Evolutionary conservation across 2,888 invertebrate genomes (phyloP).

Genomic region (Capitulum mitella): DNA sequence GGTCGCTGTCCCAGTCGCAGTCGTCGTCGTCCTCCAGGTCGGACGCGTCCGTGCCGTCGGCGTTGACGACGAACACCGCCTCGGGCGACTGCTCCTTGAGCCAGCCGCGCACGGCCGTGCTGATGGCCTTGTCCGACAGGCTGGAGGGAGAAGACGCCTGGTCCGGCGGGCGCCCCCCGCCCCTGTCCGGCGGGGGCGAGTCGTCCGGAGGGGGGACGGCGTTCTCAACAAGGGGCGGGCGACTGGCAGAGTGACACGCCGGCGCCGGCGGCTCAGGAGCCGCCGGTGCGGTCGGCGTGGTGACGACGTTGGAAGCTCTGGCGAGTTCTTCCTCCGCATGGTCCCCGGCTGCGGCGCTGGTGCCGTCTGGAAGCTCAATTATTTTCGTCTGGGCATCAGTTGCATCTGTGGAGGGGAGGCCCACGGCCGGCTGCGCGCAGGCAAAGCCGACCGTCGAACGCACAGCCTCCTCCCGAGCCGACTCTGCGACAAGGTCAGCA

Average conservation of each 20-base stretch:
- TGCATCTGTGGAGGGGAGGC: not conserved
- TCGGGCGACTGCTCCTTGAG: constrained; percentile 15
- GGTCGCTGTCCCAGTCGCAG: not conserved
- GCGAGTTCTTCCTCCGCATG: not conserved
- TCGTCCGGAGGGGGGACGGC: not conserved
- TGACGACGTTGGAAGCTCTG: not conserved
- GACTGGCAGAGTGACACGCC: no score
- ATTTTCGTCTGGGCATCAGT: not conserved
- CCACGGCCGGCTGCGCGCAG: no score
- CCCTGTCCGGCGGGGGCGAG: not conserved
- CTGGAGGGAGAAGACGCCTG: not conserved
- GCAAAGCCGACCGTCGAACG: no score
- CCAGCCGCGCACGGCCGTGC: not conserved
- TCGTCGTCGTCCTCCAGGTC: not conserved
- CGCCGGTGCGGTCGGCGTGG: not conserved
- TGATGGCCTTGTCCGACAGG: not conserved
- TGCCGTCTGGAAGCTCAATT: not conserved
- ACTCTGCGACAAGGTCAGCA: no score
- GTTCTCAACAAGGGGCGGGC: no score
- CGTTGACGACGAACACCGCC: not conserved
- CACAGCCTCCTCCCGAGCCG: no score
- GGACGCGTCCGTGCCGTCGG: not conserved
- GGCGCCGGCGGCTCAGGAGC: not conserved
- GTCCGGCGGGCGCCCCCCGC: not conserved
- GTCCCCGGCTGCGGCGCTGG: not conserved